Evolutionary conservation across 2,888 invertebrate species (phyloP).

Genomic region (Nezara viridula): DNA sequence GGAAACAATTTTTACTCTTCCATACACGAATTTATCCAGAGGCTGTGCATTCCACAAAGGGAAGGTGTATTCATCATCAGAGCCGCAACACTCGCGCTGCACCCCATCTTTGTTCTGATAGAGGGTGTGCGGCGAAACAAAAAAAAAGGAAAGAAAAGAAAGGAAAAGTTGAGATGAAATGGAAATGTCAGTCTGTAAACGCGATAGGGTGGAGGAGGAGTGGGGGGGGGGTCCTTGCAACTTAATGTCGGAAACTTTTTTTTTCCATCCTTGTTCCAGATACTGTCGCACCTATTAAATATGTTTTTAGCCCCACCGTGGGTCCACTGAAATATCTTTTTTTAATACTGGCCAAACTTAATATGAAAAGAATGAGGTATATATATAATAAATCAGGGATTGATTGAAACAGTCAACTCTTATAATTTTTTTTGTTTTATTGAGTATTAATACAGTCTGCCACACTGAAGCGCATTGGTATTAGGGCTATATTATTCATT

Average conservation of each 20-base stretch:
- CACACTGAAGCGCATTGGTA: too few species aligned
- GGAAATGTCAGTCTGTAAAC: constrained; percentile 14
- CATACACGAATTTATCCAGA: constrained; percentile 4
- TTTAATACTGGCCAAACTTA: background rate
- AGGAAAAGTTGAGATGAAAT: constrained; percentile 33
- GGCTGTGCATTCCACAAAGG: constrained; percentile 6
- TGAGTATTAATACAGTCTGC: too few species aligned
- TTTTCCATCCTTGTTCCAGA: background rate
- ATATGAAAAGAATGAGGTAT: too few species aligned
- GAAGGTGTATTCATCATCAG: constrained; percentile 17
- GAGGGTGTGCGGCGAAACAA: background rate
- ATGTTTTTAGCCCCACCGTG: background rate
- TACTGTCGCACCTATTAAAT: background rate
- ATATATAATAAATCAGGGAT: too few species aligned
- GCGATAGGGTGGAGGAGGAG: background rate
- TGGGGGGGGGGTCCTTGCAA: background rate
- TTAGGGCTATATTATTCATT: too few species aligned
- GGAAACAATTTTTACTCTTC: constrained; percentile 34
- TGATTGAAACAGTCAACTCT: too few species aligned
- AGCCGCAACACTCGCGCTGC: background rate
- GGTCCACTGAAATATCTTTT: background rate
- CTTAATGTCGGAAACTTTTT: constrained; percentile 5
- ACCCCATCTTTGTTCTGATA: background rate
- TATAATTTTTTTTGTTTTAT: too few species aligned
- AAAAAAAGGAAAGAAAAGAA: background rate